Base-by-base conservation (phyloP, 30 jellyfish, hydroid and myxozoan species). In the Cassiopea andromeda region DNA sequence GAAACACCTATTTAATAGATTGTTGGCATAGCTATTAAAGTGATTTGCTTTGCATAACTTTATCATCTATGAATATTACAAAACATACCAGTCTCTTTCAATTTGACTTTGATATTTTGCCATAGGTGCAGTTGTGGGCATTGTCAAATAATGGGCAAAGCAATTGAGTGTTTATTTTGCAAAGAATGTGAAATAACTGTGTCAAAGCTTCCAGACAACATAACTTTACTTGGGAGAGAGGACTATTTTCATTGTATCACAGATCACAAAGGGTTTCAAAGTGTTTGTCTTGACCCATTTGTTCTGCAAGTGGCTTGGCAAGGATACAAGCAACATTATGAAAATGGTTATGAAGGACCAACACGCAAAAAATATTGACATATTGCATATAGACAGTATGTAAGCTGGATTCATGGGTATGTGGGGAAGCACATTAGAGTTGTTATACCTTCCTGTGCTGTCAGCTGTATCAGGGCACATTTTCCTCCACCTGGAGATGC, bases 261-360 rank as follows among this genome's bases (percentile, higher is more conserved):
- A 3, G 83, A 81, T 61, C 90, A 81, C 83, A 44, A 38, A 10
- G 83, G 80, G 7, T 60, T 81, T 61, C 84, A 60, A 46, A 61
- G 84, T 60, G 82, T 81, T 81, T 81, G 81, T 27, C 83, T 81
- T 60, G 69, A 81, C 68, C 90, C 83, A 19, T 81, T 1, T 6
- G 84, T 81, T 45, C 64, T 81, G 82, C 90, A 81, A 48, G 83
- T 61, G 68, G 83, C 90, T 1, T 81, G 90, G 90, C 68, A 64
- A 59, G 72, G 83, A 13, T 81, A 81, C 90, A 80, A 80, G 59
- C 89, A 80, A 45, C 89, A 45, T 2, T 49, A 57, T 58, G 89
- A 80, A 48, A 80, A 57, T 80, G 84, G 66, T 7, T 80, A 80
- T 80, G 84, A 80, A 14, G 80, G 89, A 17, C 89, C 19, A n/a